These are phyloP conservation scores for Cyanistes caeruleus DNA, from an alignment of 2,113 vertebrate species.

Conservation along the genomic window DNA sequence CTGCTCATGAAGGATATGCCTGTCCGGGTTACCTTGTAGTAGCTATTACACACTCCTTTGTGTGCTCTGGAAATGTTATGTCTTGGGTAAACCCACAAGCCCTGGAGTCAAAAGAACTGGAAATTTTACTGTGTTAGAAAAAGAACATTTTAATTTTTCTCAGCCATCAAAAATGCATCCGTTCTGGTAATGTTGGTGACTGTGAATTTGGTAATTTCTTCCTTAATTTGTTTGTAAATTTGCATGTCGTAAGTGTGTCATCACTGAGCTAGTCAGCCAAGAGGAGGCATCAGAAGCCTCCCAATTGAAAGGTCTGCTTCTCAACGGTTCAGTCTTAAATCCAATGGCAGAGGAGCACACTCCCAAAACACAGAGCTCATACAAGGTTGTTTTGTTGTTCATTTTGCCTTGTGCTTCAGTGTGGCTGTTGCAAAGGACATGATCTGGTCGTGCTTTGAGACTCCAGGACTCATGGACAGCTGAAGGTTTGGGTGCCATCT, in stretches of 20 bases:
- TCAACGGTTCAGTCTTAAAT: not conserved
- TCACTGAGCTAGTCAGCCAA: not conserved
- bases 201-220: not conserved
- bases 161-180: not conserved
- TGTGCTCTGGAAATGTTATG: not conserved
- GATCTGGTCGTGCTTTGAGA: not conserved
- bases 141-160: not conserved
- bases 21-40: not conserved
- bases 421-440: not conserved
- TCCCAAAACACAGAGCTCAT: rapidly evolving
- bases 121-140: not conserved
- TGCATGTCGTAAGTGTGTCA: not conserved
- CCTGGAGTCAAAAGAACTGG: not conserved
- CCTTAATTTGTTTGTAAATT: not conserved
- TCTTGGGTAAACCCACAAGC: not conserved
- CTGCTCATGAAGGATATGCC: not conserved
- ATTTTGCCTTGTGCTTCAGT: not conserved
- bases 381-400: not conserved
- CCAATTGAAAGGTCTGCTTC: not conserved
- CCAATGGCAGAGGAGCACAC: not conserved
- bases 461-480: not conserved
- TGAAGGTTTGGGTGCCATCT: not conserved
- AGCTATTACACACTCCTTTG: not conserved
- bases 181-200: not conserved
- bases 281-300: not conserved